Evolutionary conservation across 2,113 vertebrate species (phyloP).

Genomic region (Ophthalmolycus amberensis): DNA sequence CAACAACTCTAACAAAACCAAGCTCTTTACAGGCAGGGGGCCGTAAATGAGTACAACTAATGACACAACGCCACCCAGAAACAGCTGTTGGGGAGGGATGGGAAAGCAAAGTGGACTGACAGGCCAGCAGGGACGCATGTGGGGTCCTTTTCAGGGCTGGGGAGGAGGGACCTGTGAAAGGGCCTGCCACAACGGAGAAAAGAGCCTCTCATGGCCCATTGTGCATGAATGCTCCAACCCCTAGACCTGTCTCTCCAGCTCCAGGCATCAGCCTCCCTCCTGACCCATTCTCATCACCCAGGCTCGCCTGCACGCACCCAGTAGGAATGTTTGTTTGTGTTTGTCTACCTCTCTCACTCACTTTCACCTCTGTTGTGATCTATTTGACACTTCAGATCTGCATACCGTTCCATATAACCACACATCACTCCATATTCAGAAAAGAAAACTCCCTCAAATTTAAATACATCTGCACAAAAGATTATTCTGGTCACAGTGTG

Average conservation of each 20-base stretch:
- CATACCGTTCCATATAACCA: neutral
- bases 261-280: conserved; percentile 51
- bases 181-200: conserved; percentile 79
- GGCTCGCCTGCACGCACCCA: conserved; percentile 59
- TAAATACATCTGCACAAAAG: neutral
- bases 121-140: conserved; percentile 54
- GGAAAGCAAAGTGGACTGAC: conserved; percentile 78
- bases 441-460: neutral
- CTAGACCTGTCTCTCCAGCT: conserved; percentile 56
- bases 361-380: conserved; percentile 45
- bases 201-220: conserved; percentile 78
- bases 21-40: conserved; percentile 54
- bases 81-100: conserved; percentile 79
- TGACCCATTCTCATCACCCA: conserved; percentile 49
- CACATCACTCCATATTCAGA: neutral
- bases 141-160: conserved; percentile 73
- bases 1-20: conserved; percentile 61
- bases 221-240: conserved; percentile 70
- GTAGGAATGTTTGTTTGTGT: conserved; percentile 71
- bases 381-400: conserved; percentile 40
- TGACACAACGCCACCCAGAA: conserved; percentile 77
- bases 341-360: conserved; percentile 44
- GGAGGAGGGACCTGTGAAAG: conserved; percentile 77
- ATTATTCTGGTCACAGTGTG: neutral
- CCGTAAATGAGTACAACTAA: conserved; percentile 79